These are phyloP conservation scores for Gisinianus flammeolus DNA, from an alignment of 2,888 invertebrate genomes.

Conservation along the genomic window DNA sequence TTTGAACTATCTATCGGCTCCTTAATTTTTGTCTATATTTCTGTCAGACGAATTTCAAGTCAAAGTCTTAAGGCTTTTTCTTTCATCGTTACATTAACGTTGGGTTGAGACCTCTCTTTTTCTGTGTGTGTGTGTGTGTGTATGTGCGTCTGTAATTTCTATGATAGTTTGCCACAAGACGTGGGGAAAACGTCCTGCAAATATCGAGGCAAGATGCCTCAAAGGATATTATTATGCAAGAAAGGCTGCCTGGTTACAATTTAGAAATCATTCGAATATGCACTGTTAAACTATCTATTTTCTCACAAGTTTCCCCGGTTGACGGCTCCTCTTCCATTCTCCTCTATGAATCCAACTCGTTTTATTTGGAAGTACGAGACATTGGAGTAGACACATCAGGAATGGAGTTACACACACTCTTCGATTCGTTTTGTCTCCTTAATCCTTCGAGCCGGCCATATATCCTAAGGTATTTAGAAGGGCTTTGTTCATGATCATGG, in stretches of 20 bases:
- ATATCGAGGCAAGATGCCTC: conserved; percentile 21
- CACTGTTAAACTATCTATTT: conserved; percentile 9
- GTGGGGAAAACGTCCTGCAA: conserved; percentile 21
- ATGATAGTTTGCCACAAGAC: not conserved
- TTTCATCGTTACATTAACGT: conserved; percentile 21
- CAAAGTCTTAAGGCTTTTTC: conserved; percentile 18
- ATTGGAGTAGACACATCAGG: conserved; percentile 2
- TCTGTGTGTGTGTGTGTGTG: not conserved
- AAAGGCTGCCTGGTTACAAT: conserved; percentile 21
- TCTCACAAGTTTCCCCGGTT: conserved; percentile 19
- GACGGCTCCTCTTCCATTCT: conserved; percentile 7
- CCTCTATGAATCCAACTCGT: conserved; percentile 18
- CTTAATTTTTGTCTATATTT: not conserved
- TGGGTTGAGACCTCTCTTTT: conserved; percentile 18
- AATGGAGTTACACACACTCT: not conserved
- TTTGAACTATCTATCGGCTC: not conserved
- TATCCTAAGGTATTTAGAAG: conserved; percentile 40
- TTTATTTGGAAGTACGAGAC: conserved; percentile 7
- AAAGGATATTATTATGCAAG: conserved; percentile 36
- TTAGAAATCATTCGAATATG: conserved; percentile 32
- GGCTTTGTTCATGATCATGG: conserved; percentile 34
- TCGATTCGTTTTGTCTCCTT: conserved; percentile 30
- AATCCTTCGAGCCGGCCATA: conserved; percentile 34
- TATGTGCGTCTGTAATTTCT: not conserved
- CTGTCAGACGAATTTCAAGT: conserved; percentile 19